Percentiles rank a stretch among this genome's conserved stretches.
Evolutionary conservation across 2,888 invertebrate genomes (phyloP).

Genomic region (Suillia variegata): DNA sequence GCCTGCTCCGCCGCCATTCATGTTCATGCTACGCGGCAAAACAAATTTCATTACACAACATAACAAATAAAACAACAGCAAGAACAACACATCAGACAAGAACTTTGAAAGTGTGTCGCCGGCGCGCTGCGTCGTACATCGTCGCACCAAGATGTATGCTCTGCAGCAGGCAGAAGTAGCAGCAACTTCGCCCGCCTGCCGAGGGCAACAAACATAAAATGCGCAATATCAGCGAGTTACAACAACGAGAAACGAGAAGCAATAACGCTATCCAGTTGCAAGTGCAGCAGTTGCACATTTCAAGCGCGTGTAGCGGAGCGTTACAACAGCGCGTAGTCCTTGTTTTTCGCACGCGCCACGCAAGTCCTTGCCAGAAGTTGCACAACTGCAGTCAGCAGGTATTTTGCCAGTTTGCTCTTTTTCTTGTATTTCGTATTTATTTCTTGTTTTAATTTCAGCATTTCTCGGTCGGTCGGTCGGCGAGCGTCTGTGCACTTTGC

Average conservation of each 20-base stretch:
- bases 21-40: slow-evolving; percentile 31
- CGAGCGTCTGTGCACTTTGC: background rate
- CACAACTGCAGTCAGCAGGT: too few relatives aligned
- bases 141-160: too few relatives aligned
- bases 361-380: too few relatives aligned
- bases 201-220: slow-evolving; percentile 14
- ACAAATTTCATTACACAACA: slow-evolving; percentile 44
- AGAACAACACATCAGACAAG: background rate
- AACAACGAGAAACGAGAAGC: slow-evolving; percentile 1
- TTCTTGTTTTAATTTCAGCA: background rate
- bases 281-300: slow-evolving; percentile 15
- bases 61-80: slow-evolving; percentile 4
- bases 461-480: background rate
- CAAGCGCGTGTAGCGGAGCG: background rate
- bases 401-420: too few relatives aligned
- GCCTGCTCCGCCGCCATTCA: slow-evolving; percentile 23
- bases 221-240: slow-evolving; percentile 39
- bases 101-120: background rate
- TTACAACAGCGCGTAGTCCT: background rate
- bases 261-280: background rate
- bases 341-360: background rate
- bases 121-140: too few relatives aligned
- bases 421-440: background rate
- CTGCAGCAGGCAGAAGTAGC: too few relatives aligned
- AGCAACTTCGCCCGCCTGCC: background rate